Conservation (phyloP, 2,797 vertebrate species). For the Coccyzus lansbergi region DNA sequence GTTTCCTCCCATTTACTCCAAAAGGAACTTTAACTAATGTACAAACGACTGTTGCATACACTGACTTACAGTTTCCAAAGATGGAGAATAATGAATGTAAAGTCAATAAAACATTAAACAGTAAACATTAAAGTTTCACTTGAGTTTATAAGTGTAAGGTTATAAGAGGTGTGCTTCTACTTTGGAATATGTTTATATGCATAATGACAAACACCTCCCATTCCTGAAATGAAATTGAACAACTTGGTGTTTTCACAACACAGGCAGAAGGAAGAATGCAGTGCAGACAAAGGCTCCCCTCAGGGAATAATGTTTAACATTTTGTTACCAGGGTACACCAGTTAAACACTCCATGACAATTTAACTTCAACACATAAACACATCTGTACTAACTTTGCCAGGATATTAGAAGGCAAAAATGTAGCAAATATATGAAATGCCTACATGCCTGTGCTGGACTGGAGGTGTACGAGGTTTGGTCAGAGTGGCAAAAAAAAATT, state of each 20-base stretch:
- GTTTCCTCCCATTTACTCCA: not conserved
- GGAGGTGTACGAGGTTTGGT: not conserved
- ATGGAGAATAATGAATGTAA: not conserved
- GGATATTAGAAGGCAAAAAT: not conserved
- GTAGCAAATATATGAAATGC: not conserved
- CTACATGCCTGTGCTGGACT: not conserved
- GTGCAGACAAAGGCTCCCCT: not conserved
- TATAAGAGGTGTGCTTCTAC: not conserved
- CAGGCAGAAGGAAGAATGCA: not conserved
- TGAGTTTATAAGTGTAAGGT: not conserved
- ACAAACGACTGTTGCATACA: not conserved
- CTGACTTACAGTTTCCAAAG: not conserved
- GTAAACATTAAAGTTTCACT: not conserved
- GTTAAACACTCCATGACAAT: not conserved
- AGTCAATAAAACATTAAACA: not conserved
- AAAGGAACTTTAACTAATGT: not conserved
- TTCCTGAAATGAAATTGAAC: not conserved
- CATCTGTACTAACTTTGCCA: not conserved
- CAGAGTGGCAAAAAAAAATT: not conserved
- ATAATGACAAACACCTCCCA: not conserved
- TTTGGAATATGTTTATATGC: not conserved
- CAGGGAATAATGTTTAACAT: not conserved
- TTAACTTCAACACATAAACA: not conserved
- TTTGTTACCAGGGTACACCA: not conserved
- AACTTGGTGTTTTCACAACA: not conserved